Percentiles rank a stretch among this genome's conserved stretches.
These are phyloP conservation scores for Oceanodroma leucorhoa DNA, from an alignment of 2,797 vertebrate genomes.

Conservation along the genomic window DNA sequence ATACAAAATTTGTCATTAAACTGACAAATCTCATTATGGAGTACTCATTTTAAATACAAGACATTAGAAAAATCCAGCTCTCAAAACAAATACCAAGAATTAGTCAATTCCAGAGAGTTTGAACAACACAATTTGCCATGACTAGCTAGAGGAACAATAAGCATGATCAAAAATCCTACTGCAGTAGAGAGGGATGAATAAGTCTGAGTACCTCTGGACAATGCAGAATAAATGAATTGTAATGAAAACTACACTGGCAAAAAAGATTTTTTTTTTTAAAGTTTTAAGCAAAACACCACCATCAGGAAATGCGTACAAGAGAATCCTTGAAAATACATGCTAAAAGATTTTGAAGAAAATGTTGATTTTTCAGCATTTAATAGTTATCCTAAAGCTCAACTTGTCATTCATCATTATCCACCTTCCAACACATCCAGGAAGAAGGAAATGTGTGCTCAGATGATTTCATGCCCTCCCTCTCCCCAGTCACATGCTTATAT, in stretches of 20 bases:
- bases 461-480: background rate
- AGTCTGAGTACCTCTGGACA: background rate
- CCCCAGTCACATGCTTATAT: background rate
- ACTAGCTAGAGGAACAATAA: background rate
- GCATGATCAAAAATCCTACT: background rate
- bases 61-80: background rate
- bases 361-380: background rate
- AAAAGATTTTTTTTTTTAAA: background rate
- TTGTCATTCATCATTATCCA: background rate
- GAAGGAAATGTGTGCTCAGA: background rate
- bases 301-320: background rate
- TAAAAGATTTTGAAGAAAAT: background rate
- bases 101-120: background rate
- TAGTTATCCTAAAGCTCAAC: background rate
- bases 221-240: background rate
- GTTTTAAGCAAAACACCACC: background rate
- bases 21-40: background rate
- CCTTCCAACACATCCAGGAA: background rate
- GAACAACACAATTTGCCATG: background rate
- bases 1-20: background rate
- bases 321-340: background rate
- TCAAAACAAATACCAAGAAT: background rate
- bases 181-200: background rate
- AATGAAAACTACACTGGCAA: background rate
- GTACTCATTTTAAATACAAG: background rate